phyloP scores from a whole-genome alignment of 2,888 invertebrate species.

The Orthonevra nobilis region DNA sequence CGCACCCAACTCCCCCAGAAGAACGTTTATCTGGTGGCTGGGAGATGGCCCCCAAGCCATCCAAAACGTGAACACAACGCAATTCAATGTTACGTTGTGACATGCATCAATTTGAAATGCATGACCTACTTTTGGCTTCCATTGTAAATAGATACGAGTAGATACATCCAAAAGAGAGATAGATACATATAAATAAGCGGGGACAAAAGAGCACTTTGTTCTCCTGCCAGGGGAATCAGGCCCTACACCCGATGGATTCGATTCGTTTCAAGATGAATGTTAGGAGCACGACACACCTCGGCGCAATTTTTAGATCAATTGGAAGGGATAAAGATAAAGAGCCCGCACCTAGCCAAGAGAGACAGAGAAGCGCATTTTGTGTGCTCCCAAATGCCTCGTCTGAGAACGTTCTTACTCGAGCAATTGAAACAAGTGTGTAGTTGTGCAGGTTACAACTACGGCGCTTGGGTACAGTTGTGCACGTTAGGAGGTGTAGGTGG shows the following conservation, averaged over 20 bases:
- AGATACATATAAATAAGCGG: slow-evolving; percentile 7
- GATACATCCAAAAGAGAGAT: neutral
- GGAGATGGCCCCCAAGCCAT: slow-evolving; percentile 1
- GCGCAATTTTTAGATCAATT: slow-evolving; percentile 12
- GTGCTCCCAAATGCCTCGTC: neutral
- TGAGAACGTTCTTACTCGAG: neutral
- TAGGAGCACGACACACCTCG: neutral
- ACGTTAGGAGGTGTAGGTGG: neutral
- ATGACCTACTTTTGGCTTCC: slow-evolving; percentile 61
- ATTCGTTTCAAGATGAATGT: neutral
- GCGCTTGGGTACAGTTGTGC: slow-evolving; percentile 49
- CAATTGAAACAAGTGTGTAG: neutral
- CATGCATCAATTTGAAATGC: slow-evolving; percentile 57
- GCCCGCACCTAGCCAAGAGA: no score
- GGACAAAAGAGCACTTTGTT: neutral
- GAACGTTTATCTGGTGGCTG: neutral
- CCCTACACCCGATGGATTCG: neutral
- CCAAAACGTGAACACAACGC: slow-evolving; percentile 22
- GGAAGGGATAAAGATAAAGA: neutral
- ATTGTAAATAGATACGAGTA: slow-evolving; percentile 21
- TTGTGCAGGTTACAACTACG: neutral
- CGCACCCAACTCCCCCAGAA: slow-evolving; percentile 20
- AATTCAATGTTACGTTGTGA: slow-evolving; percentile 59
- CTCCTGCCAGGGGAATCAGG: neutral
- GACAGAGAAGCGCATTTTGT: neutral